Evolutionary conservation across 2,797 vertebrate species (phyloP).

Genomic region (Dryobates pubescens): DNA sequence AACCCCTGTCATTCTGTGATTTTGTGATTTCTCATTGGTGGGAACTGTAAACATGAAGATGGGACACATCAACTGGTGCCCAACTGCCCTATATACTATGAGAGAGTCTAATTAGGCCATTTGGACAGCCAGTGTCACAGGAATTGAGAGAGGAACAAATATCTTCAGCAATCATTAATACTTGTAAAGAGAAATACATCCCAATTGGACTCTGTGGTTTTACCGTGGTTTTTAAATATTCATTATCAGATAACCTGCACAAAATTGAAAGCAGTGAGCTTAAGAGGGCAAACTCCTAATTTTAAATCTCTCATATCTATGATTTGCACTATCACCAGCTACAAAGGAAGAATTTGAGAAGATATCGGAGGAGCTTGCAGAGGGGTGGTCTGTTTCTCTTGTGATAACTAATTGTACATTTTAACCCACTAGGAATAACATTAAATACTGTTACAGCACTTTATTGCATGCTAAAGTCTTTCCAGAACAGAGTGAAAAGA

Average conservation of each 20-base stretch:
- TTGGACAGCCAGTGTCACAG: neutral
- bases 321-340: neutral
- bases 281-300: neutral
- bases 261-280: neutral
- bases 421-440: neutral
- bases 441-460: neutral
- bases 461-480: neutral
- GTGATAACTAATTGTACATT: neutral
- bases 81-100: neutral
- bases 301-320: neutral
- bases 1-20: too few relatives aligned
- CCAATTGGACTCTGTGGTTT: neutral
- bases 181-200: neutral
- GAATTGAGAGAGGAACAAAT: neutral
- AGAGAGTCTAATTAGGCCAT: neutral
- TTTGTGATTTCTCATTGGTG: neutral
- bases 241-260: neutral
- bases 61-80: neutral
- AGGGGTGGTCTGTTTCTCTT: neutral
- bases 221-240: neutral
- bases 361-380: neutral
- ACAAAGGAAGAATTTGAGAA: neutral
- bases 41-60: accelerated
- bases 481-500: neutral
- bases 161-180: neutral